These are phyloP conservation scores for Athene cunicularia DNA, from an alignment of 2,113 vertebrate species.

Conservation along the genomic window DNA sequence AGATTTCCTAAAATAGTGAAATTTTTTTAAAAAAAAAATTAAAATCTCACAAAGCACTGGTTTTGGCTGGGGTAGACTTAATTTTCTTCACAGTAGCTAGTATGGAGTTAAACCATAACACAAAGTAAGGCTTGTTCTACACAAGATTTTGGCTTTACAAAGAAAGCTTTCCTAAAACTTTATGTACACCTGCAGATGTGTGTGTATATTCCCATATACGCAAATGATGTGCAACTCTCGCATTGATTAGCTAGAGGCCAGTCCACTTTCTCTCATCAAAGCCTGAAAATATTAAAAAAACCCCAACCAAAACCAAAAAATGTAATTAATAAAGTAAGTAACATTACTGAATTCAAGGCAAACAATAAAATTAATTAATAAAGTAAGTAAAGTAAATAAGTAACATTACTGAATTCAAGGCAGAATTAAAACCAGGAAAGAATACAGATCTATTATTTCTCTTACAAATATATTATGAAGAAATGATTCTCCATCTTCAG, in stretches of 20 bases:
- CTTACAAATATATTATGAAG: background rate
- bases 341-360: background rate
- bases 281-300: background rate
- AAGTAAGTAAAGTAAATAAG: background rate
- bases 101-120: background rate
- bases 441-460: background rate
- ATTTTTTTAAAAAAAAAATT: accelerated
- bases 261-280: background rate
- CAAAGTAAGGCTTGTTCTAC: background rate
- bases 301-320: background rate
- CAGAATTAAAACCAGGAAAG: background rate
- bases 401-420: background rate
- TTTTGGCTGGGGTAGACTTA: background rate
- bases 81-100: background rate
- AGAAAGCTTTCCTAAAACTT: background rate
- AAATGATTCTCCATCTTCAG: background rate
- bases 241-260: background rate
- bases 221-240: accelerated
- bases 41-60: background rate
- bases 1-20: background rate
- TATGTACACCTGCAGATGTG: background rate
- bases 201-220: background rate
- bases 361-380: background rate
- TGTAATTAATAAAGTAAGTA: background rate
- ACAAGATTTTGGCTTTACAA: background rate